A percentile compares a stretch with the other conserved stretches of the same genome.
Conservation (phyloP, 2,888 invertebrate species). For the Metellina segmentata region DNA sequence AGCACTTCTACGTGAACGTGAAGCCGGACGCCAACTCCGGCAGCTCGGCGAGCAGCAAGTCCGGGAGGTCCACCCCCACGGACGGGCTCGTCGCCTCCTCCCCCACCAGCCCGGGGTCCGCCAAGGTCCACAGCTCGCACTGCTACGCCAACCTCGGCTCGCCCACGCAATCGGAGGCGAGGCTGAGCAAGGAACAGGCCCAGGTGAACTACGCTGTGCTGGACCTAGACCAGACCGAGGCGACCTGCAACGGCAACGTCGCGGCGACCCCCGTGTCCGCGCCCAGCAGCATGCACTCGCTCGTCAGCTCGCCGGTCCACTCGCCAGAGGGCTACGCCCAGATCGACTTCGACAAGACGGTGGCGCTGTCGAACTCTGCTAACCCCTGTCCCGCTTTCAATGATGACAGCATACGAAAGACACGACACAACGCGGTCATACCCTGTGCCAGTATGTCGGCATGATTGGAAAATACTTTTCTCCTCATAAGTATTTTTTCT, state of each 20-base stretch:
- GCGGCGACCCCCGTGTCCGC: constrained; percentile 79
- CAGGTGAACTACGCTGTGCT: constrained; percentile 89
- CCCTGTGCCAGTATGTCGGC: constrained; percentile 63
- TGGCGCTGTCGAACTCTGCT: constrained; percentile 85
- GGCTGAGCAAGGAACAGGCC: constrained; percentile 18
- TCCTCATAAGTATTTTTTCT: too few species aligned
- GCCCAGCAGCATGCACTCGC: constrained; percentile 73
- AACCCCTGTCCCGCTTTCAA: constrained; percentile 67
- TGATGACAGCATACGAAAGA: constrained; percentile 74
- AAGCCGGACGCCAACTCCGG: constrained; percentile 59
- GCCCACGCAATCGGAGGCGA: constrained; percentile 15
- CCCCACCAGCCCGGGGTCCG: constrained; percentile 32
- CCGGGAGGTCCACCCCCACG: constrained; percentile 61
- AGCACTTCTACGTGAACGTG: constrained; percentile 73
- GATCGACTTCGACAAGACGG: constrained; percentile 96
- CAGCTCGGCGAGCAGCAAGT: constrained; percentile 60
- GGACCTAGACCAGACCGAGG: constrained; percentile 85
- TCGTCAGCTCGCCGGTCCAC: constrained; percentile 55
- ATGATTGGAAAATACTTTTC: not conserved
- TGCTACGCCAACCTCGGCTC: constrained; percentile 59
- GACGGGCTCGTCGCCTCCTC: not conserved
- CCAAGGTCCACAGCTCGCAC: constrained; percentile 27
- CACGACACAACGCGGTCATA: constrained; percentile 73
- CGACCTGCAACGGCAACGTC: constrained; percentile 56
- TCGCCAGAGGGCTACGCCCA: constrained; percentile 86